phyloP scores from a whole-genome alignment of 1,140 invertebrate genomes.

The Palaemon carinicauda region DNA sequence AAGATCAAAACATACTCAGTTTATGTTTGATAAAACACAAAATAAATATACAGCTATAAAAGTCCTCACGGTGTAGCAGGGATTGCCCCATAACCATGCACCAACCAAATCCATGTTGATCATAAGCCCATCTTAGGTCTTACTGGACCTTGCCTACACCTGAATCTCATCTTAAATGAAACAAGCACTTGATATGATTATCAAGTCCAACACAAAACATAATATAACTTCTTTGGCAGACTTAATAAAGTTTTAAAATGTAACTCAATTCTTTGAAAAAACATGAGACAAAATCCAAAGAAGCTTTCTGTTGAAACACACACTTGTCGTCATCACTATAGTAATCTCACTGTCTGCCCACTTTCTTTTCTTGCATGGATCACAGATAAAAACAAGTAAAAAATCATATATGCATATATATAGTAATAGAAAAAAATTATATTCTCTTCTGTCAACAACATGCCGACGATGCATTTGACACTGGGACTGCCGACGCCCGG shows the following conservation, averaged over 20 bases:
- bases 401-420: slow-evolving; percentile 31
- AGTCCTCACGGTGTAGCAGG: slow-evolving; percentile 13
- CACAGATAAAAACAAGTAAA: neutral
- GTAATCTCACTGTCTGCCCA: slow-evolving; percentile 11
- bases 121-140: slow-evolving; percentile 4
- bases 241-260: slow-evolving; percentile 50
- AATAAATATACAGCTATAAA: slow-evolving; percentile 55
- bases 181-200: slow-evolving; percentile 44
- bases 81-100: neutral
- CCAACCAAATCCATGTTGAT: slow-evolving; percentile 16
- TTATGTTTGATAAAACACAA: slow-evolving; percentile 51
- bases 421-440: slow-evolving; percentile 39
- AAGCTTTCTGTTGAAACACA: slow-evolving; percentile 17
- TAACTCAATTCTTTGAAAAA: slow-evolving; percentile 26
- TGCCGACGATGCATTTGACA: slow-evolving; percentile 33
- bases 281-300: slow-evolving; percentile 42
- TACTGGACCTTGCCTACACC: slow-evolving; percentile 32
- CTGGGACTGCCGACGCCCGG: slow-evolving; percentile 33
- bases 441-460: slow-evolving; percentile 45
- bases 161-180: slow-evolving; percentile 6
- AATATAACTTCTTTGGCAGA: slow-evolving; percentile 52
- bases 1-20: slow-evolving; percentile 32
- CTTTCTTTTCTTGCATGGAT: no score
- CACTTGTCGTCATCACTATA: neutral
- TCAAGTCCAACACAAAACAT: slow-evolving; percentile 56